Evolutionary conservation across 23 tunicate genomes (phyloP).

Genomic region (Phallusia fumigata): DNA sequence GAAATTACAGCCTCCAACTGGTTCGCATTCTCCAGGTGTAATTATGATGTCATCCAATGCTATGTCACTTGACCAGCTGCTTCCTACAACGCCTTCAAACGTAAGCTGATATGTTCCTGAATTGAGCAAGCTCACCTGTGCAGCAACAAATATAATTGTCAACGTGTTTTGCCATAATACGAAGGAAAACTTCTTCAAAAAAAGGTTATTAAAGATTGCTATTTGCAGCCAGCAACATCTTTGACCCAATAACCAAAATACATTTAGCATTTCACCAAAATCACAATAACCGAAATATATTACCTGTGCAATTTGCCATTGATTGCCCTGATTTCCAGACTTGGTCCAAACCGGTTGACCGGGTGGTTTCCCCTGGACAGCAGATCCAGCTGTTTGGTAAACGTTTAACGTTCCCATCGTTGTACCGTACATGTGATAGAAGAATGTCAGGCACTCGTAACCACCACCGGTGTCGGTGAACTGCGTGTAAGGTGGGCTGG

Average conservation of each 20-base stretch:
- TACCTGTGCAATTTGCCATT: slow-evolving; percentile 97
- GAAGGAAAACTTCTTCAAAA: too few species aligned
- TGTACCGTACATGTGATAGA: slow-evolving; percentile 87
- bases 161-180: not conserved
- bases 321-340: slow-evolving; percentile 84
- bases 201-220: too few species aligned
- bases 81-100: slow-evolving; percentile 80
- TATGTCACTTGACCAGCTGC: slow-evolving; percentile 60
- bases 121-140: slow-evolving; percentile 52
- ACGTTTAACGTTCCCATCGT: slow-evolving; percentile 69
- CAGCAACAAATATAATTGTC: too few species aligned
- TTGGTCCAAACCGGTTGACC: slow-evolving; percentile 45
- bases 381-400: slow-evolving; percentile 34
- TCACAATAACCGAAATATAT: not conserved
- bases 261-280: too few species aligned
- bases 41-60: slow-evolving; percentile 89
- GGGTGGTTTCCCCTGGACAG: slow-evolving; percentile 21
- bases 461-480: slow-evolving; percentile 40
- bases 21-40: slow-evolving; percentile 67
- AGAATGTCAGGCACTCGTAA: slow-evolving; percentile 81
- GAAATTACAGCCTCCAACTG: slow-evolving; percentile 75
- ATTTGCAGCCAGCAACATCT: too few species aligned
- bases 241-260: too few species aligned
- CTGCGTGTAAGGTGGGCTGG: slow-evolving; percentile 74
- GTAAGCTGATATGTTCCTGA: slow-evolving; percentile 66